Conservation (phyloP, 1,140 invertebrate species). For the Hyles euphorbiae region DNA sequence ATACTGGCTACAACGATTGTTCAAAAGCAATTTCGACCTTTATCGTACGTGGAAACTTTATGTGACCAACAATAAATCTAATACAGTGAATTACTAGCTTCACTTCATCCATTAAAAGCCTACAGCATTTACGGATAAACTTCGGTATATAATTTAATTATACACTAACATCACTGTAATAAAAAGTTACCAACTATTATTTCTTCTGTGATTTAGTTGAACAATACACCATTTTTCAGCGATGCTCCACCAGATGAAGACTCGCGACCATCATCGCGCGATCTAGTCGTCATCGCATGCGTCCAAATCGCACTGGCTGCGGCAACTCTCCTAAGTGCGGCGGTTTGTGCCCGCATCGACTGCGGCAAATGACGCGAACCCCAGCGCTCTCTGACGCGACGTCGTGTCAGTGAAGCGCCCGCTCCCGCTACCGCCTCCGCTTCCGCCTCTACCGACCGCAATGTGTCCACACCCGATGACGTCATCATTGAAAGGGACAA, state of each 20-base stretch:
- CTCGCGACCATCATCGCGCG: constrained; percentile 50
- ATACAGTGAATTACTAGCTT: too few relatives aligned
- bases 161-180: too few relatives aligned
- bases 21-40: too few relatives aligned
- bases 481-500: constrained; percentile 45
- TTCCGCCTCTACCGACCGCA: constrained; percentile 21
- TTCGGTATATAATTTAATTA: too few relatives aligned
- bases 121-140: too few relatives aligned
- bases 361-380: constrained; percentile 52
- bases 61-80: too few relatives aligned
- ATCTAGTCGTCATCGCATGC: constrained; percentile 57
- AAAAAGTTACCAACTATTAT: too few relatives aligned
- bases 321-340: constrained; percentile 53
- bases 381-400: constrained; percentile 46
- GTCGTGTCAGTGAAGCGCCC: constrained; percentile 56
- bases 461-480: constrained; percentile 32
- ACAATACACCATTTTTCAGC: constrained; percentile 20
- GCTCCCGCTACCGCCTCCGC: constrained; percentile 30
- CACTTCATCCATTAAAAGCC: too few relatives aligned
- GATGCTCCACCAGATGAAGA: constrained; percentile 43
- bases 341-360: constrained; percentile 54
- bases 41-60: too few relatives aligned
- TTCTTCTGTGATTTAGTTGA: too few relatives aligned
- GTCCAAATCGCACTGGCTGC: constrained; percentile 56
- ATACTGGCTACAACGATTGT: too few relatives aligned